A percentile compares a stretch with the other conserved stretches of the same genome.
Conservation (phyloP, 1,140 invertebrate genomes). For the Brachionus asplanchnoidis region DNA sequence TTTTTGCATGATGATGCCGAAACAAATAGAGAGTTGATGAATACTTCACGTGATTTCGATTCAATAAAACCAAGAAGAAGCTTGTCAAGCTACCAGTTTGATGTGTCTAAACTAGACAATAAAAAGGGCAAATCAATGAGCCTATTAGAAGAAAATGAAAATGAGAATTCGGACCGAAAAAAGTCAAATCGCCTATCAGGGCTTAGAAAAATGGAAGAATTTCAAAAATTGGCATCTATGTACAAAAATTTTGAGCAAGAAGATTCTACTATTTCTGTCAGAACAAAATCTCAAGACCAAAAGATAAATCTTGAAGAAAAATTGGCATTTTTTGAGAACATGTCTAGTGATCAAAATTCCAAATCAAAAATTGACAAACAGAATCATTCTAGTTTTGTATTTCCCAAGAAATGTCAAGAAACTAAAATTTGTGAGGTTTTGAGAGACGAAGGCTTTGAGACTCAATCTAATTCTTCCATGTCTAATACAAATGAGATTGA, state of each 20-base stretch:
- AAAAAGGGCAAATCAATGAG: background rate
- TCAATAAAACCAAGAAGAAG: background rate
- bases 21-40: background rate
- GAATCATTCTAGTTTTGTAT: background rate
- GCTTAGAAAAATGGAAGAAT: slow-evolving; percentile 3
- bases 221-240: slow-evolving; percentile 3
- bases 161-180: background rate
- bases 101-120: background rate
- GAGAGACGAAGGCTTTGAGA: slow-evolving; percentile 31
- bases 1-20: background rate
- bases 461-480: slow-evolving; percentile 14
- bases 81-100: background rate
- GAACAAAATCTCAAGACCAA: background rate
- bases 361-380: background rate
- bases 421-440: background rate
- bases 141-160: background rate
- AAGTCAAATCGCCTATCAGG: background rate
- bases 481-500: background rate
- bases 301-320: slow-evolving; percentile 14
- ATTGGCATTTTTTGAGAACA: slow-evolving; percentile 18
- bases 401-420: background rate
- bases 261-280: background rate
- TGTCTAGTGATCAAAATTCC: background rate
- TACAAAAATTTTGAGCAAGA: slow-evolving; percentile 33
- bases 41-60: background rate